phyloP scores from a whole-genome alignment of 2,888 invertebrate genomes.

The Argyra leucocephala region DNA sequence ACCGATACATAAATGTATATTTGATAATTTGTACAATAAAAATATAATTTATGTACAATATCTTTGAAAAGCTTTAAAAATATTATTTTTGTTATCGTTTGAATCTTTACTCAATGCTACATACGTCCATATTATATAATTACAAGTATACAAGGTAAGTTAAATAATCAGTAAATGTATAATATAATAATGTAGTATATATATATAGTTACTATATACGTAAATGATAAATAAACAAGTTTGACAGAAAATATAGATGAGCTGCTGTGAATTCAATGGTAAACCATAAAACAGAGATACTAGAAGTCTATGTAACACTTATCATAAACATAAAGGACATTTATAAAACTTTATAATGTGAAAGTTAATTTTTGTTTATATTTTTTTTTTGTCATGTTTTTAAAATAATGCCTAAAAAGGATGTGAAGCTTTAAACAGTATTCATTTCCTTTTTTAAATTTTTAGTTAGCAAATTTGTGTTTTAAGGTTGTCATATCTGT shows the following conservation, averaged over 20 bases:
- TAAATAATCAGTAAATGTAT: not conserved
- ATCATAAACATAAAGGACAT: slow-evolving; percentile 4
- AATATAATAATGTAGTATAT: not conserved
- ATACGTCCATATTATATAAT: not conserved
- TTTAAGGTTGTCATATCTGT: not conserved
- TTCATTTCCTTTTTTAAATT: not conserved
- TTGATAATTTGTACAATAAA: no score
- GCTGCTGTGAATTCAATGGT: slow-evolving; percentile 4
- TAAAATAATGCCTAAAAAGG: not conserved
- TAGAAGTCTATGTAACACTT: not conserved
- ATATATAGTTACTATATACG: no score
- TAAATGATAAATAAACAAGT: not conserved
- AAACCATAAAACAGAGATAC: not conserved
- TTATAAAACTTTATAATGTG: not conserved
- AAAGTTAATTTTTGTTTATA: not conserved
- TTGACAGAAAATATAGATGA: slow-evolving; percentile 1
- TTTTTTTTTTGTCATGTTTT: not conserved
- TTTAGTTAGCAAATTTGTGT: not conserved
- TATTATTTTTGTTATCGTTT: not conserved
- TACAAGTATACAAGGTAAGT: not conserved
- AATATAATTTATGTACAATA: no score
- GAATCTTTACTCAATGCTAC: not conserved
- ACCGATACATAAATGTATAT: no score
- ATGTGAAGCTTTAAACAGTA: not conserved
- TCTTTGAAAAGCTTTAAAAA: not conserved